Base-by-base conservation (phyloP, 2,113 vertebrate species). In the Hassar affinis region DNA sequence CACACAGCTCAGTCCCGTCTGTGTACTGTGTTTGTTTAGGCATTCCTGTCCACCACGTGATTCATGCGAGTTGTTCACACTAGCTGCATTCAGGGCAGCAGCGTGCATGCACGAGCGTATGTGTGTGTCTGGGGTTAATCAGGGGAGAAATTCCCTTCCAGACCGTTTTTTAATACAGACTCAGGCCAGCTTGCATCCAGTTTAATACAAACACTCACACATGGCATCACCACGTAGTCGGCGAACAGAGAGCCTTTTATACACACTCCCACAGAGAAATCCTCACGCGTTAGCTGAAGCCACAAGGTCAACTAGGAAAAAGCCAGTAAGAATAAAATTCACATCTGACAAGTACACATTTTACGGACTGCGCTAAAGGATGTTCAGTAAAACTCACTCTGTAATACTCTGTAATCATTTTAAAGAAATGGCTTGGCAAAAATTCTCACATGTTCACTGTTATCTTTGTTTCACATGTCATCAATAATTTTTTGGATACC, bases 21-120 rank as follows among this genome's bases (percentile, higher is more conserved):
- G 79, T 84, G 82, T 84, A 78, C 59, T 78, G 35, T 84, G 84
- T 87, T 87, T 86, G 78, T 84, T 86, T 83, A 86, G 85, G 84
- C 81, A 86, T 85, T 87, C 82, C 86, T 83, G 79, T 89, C 61
- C 77, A 81, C 72, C 66, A 80, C n/a, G 82, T 71, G 76, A 84
- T 80, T 83, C 78, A 72, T 45, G 27, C 27, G 74, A 30, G 79
- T 45, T 18, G 59, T 64, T 82, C 57, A 86, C 85, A 89, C 87
- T 66, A 84, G 66, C 76, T 84, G 79, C 69, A 87, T 88, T 89
- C 85, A 89, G 74, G 64, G 5, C 61, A 66, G 33, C 4, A 54
- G 10, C 18, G 45, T 30, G 52, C 62, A 71, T 72, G 25, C 45
- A 52, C 33, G 35, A 69, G 68, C 69, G 81, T 30, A 30, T 69